Percentiles rank a stretch among this genome's conserved stretches.
Evolutionary conservation across 2,888 invertebrate genomes (phyloP).

Genomic region (Lasioglossum figueresi): DNA sequence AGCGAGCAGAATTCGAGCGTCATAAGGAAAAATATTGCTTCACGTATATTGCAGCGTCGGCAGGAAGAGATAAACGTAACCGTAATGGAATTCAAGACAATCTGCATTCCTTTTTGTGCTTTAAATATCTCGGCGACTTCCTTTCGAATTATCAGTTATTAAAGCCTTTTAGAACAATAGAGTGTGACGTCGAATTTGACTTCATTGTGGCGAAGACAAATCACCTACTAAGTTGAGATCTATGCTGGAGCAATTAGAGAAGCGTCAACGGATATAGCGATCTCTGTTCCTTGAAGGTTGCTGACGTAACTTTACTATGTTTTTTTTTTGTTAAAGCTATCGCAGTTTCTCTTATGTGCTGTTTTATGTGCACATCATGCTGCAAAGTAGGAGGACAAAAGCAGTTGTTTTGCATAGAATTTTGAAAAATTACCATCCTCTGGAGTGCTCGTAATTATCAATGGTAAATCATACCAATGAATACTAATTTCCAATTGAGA

Average conservation of each 20-base stretch:
- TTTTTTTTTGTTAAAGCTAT: not conserved
- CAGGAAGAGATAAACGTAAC: not conserved
- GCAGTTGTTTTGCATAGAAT: not conserved
- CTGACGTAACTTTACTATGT: not conserved
- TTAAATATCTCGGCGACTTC: not conserved
- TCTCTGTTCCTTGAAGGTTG: not conserved
- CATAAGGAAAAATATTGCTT: not conserved
- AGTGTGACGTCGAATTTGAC: not conserved
- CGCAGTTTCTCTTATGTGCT: not conserved
- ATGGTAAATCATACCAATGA: not conserved
- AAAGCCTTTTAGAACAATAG: not conserved
- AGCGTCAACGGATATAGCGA: not conserved
- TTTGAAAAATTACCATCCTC: not conserved
- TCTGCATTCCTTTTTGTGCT: not conserved
- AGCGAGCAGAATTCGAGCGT: not conserved
- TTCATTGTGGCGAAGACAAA: conserved; percentile 10
- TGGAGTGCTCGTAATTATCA: not conserved
- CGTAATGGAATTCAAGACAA: not conserved
- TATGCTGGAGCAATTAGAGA: not conserved
- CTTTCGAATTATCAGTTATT: conserved; percentile 15
- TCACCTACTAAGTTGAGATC: not conserved
- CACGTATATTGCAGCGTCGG: not conserved
- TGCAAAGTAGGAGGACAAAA: not conserved
- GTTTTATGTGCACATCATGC: not conserved
- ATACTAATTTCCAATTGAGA: not conserved